Conservation (phyloP, 2,888 invertebrate genomes). For the Sericinus montela region DNA sequence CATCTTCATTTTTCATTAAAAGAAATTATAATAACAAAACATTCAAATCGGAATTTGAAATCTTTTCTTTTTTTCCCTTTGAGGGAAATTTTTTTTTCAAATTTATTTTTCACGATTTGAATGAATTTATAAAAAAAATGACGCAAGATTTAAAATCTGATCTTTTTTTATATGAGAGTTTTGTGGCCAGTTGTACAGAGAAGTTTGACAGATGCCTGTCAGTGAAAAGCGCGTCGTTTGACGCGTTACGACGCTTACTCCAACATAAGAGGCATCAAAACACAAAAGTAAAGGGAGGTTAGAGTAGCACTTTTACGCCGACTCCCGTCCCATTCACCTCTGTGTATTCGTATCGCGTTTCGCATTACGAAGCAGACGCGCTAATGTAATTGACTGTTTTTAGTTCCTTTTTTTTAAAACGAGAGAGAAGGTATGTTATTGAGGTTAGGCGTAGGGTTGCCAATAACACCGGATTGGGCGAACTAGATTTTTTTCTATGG, state of each 20-base stretch:
- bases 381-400: slow-evolving; percentile 68
- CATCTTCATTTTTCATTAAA: too few relatives aligned
- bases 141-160: neutral
- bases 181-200: neutral
- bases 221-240: slow-evolving; percentile 3
- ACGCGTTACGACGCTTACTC: slow-evolving; percentile 5
- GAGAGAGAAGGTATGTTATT: slow-evolving; percentile 24
- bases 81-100: too few relatives aligned
- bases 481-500: slow-evolving; percentile 4
- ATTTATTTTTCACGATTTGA: too few relatives aligned
- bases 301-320: slow-evolving; percentile 20
- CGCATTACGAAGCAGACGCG: slow-evolving; percentile 46
- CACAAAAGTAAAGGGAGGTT: slow-evolving; percentile 16
- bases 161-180: neutral
- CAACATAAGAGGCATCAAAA: slow-evolving; percentile 12
- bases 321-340: slow-evolving; percentile 8
- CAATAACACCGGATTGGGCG: slow-evolving; percentile 2
- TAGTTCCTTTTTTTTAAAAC: slow-evolving; percentile 10
- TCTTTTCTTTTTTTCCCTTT: too few relatives aligned
- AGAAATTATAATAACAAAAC: too few relatives aligned
- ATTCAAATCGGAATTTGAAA: too few relatives aligned
- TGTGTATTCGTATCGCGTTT: slow-evolving; percentile 26
- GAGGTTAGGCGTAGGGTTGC: slow-evolving; percentile 17
- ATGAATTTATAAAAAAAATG: too few relatives aligned
- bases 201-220: neutral